These are phyloP conservation scores for Poeciliopsis presidionis DNA, from an alignment of 2,797 vertebrate genomes.

Conservation along the genomic window DNA sequence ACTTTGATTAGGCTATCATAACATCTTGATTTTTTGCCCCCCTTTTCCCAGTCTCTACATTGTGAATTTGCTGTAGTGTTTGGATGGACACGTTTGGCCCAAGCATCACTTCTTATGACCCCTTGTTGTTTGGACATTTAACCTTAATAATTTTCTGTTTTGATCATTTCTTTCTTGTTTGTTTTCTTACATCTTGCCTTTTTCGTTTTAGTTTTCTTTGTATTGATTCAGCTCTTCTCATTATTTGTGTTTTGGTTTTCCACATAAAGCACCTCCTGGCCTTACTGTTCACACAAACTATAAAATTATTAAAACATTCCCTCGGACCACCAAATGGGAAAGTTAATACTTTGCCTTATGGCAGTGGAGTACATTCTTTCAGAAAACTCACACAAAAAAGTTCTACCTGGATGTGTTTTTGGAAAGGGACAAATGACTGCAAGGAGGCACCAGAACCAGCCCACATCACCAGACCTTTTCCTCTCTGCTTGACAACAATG, in stretches of 20 bases:
- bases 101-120: background rate
- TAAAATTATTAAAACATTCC: background rate
- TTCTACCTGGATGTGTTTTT: background rate
- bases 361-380: background rate
- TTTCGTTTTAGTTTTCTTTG: background rate
- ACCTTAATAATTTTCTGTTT: background rate
- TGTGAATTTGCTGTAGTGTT: background rate
- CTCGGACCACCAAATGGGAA: background rate
- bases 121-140: background rate
- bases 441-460: background rate
- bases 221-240: background rate
- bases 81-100: background rate
- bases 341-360: background rate
- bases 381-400: background rate
- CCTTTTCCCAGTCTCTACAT: background rate
- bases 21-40: background rate
- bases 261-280: no score
- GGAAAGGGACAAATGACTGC: background rate
- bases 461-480: background rate
- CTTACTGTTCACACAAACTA: no score
- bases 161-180: background rate
- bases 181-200: background rate
- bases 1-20: background rate
- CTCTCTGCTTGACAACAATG: background rate
- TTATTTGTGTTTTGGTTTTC: background rate